These are phyloP conservation scores for Bovichtus variegatus DNA, from an alignment of 2,797 vertebrate species.

Conservation along the genomic window DNA sequence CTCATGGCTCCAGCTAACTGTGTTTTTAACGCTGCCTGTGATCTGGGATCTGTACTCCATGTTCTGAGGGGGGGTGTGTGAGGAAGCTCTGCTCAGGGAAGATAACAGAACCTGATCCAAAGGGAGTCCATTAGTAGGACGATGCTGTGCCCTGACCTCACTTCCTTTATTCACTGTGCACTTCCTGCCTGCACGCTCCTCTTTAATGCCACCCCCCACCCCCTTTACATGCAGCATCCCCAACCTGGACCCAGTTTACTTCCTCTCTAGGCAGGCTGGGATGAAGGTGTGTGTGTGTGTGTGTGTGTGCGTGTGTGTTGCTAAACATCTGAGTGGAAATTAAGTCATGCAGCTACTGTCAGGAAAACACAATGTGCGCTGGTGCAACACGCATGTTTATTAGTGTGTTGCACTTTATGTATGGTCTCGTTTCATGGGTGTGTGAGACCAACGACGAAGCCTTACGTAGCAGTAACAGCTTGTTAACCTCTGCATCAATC, in stretches of 20 bases:
- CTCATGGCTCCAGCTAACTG: conserved; percentile 10
- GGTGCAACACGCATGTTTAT: conserved; percentile 8
- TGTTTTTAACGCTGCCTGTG: conserved; percentile 37
- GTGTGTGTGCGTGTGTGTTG: background rate
- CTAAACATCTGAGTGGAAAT: conserved; percentile 25
- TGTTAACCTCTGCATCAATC: conserved; percentile 41
- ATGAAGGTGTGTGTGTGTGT: conserved; percentile 7
- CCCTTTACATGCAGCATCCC: conserved; percentile 28
- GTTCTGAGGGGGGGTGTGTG: conserved; percentile 46
- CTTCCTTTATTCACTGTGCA: conserved; percentile 84
- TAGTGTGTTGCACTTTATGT: background rate
- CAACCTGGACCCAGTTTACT: conserved; percentile 47
- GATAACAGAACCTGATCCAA: conserved; percentile 75
- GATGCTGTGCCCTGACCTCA: conserved; percentile 74
- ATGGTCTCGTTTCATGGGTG: background rate
- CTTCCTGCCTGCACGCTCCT: conserved; percentile 73
- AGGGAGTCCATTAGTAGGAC: conserved; percentile 71
- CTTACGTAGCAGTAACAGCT: conserved; percentile 36
- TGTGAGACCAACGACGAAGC: conserved; percentile 11
- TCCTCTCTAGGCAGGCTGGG: conserved; percentile 46
- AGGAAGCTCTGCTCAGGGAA: conserved; percentile 79
- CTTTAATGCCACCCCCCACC: conserved; percentile 55
- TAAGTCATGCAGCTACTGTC: conserved; percentile 51
- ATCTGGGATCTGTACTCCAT: conserved; percentile 48
- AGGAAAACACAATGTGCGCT: conserved; percentile 37